Conservation (phyloP, 2,888 invertebrate genomes). For the Acanthopleura granulata region DNA sequence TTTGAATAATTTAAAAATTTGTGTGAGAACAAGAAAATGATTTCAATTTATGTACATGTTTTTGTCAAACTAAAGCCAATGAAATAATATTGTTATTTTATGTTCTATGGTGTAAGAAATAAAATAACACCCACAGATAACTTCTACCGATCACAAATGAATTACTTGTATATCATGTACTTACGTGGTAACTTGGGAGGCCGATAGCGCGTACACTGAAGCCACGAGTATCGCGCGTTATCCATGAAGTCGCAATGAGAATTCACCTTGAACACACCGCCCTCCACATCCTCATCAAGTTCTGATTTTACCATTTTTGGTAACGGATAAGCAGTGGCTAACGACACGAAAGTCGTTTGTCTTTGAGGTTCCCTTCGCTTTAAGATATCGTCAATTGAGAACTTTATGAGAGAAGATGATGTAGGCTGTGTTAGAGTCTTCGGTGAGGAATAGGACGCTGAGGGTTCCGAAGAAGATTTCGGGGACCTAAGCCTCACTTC, state of each 20-base stretch:
- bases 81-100: too few species aligned
- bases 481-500: not conserved
- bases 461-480: not conserved
- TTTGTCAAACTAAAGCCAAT: too few species aligned
- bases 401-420: not conserved
- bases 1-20: too few species aligned
- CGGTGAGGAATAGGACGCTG: not conserved
- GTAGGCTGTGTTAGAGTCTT: not conserved
- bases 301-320: not conserved
- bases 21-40: too few species aligned
- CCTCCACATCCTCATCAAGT: not conserved
- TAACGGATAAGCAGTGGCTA: not conserved
- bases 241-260: not conserved
- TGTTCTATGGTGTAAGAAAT: too few species aligned
- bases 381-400: conserved; percentile 9
- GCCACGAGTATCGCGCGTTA: not conserved
- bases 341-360: not conserved
- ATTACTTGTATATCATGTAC: not conserved
- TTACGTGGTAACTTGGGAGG: not conserved
- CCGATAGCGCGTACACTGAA: not conserved
- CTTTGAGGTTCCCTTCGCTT: conserved; percentile 5
- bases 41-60: too few species aligned
- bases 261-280: not conserved
- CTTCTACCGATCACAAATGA: too few species aligned
- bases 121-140: too few species aligned